Conservation (phyloP, 2,113 vertebrate species). For the Myrmecophaga tridactyla region DNA sequence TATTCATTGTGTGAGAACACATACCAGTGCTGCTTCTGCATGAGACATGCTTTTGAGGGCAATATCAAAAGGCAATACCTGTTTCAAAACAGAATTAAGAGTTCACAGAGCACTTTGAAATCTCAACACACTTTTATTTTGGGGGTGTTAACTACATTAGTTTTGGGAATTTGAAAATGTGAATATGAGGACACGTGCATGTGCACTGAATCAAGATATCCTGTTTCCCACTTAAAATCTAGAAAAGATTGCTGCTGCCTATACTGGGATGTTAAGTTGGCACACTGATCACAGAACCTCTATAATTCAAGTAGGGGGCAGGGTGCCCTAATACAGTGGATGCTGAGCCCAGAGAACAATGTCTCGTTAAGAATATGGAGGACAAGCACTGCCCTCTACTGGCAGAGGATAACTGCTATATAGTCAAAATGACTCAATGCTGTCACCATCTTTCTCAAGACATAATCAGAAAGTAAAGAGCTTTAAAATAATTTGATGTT, state of each 20-base stretch:
- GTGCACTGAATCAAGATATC: not conserved
- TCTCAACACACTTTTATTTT: not conserved
- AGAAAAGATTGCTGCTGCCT: not conserved
- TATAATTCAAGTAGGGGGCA: not conserved
- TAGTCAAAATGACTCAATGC: not conserved
- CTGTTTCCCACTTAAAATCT: not conserved
- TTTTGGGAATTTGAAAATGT: not conserved
- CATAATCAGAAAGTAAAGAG: not conserved
- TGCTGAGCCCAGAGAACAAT: too few relatives aligned
- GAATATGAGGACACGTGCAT: not conserved
- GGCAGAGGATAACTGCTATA: not conserved
- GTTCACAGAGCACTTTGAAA: conserved; percentile 51
- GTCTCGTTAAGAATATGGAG: not conserved
- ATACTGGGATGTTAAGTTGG: not conserved
- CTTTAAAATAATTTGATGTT: not conserved
- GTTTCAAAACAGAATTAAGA: conserved; percentile 46
- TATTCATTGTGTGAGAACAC: not conserved
- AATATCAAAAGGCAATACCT: conserved; percentile 43
- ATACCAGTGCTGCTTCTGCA: not conserved
- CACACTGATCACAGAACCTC: not conserved
- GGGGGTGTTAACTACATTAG: not conserved
- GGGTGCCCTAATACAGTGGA: not conserved
- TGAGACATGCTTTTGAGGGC: not conserved
- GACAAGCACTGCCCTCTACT: conserved; percentile 66
- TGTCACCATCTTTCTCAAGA: not conserved